Base-by-base conservation (phyloP, 2,888 invertebrate genomes). In the Diaprepes abbreviatus region DNA sequence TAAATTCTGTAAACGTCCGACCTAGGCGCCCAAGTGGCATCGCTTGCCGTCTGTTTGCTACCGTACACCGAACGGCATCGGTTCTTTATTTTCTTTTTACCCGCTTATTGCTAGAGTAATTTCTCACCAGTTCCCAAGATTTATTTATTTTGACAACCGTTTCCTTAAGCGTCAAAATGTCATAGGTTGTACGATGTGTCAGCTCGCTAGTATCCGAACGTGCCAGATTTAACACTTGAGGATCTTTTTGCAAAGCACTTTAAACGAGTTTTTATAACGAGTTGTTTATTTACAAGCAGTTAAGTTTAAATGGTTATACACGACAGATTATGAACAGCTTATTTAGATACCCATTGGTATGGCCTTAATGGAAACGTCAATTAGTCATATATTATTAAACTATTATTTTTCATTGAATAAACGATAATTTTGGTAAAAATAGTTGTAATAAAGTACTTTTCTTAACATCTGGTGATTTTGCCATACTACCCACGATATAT, bases 71-170 rank as follows among this genome's bases (percentile, higher is more conserved):
- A 16, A 19, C 24, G 12, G 24, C n/a, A 45, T 45, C 45, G n/a
- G n/a, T 12, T 28, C 28, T n/a, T 50, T 16, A 28, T 14, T 50
- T 50, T 24, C 48, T 50, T 28, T 50, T 28, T 50, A 14, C 31
- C 12, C 14, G 48, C 28, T 28, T 7, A 28, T 14, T 50, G 43
- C 16, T 38, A 38, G 43, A 52, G 33, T 19, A 36, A 38, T 64
- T 64, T 55, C 64, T 24, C 38, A 63, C 52, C 64, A 36, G 33
- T 58, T 66, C 55, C 17, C 21, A 38, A 40, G 55, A 57, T 45
- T 58, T 59, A 66, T 59, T 66, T 66, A 66, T 66, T 66, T 66
- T 66, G 66, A 66, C 66, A 59, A 33, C 16, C 59, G 48, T 28
- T 60, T 48, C 59, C 59, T 31, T 19, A 19, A 43, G 31, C 35